Evolutionary conservation across 2,113 vertebrate species (phyloP).

Genomic region (Notothenia coriiceps): DNA sequence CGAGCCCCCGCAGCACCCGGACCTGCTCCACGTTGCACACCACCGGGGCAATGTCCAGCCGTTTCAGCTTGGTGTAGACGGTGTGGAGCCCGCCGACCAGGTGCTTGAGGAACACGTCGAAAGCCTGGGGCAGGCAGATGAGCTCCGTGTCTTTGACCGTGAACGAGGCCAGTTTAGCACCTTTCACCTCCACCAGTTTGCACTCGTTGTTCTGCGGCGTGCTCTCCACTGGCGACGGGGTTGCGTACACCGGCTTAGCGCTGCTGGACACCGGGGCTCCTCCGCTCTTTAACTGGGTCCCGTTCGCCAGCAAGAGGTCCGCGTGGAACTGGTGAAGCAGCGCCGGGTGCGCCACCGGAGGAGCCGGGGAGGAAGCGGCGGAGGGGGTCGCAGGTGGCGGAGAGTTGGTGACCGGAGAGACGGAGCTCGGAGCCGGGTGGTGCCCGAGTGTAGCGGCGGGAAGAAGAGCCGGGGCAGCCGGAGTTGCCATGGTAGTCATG

Average conservation of each 20-base stretch:
- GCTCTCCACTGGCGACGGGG: constrained; percentile 97
- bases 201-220: constrained; percentile 99
- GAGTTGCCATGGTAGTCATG: constrained; percentile 89
- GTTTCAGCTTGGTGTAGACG: constrained; percentile 97
- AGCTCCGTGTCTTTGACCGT: constrained; percentile 95
- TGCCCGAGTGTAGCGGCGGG: constrained; percentile 89
- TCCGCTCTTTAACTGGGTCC: constrained; percentile 71
- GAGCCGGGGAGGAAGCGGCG: constrained; percentile 78
- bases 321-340: constrained; percentile 88
- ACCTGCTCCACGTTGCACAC: constrained; percentile 99
- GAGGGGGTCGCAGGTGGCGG: constrained; percentile 82
- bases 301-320: constrained; percentile 85
- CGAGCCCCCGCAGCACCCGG: constrained; percentile 93
- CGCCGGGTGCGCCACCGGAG: constrained; percentile 79
- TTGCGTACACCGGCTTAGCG: constrained; percentile 94
- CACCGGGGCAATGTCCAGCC: constrained; percentile 95
- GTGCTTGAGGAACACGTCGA: constrained; percentile 98
- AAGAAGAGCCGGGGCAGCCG: constrained; percentile 88
- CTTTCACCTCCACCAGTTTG: constrained; percentile 96
- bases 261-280: constrained; percentile 81
- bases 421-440: constrained; percentile 89
- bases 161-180: constrained; percentile 96
- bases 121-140: constrained; percentile 96
- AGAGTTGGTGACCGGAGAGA: constrained; percentile 87
- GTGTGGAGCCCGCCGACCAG: constrained; percentile 96